phyloP scores from a whole-genome alignment of 2,888 invertebrate genomes.

The Lochmaea crataegi region DNA sequence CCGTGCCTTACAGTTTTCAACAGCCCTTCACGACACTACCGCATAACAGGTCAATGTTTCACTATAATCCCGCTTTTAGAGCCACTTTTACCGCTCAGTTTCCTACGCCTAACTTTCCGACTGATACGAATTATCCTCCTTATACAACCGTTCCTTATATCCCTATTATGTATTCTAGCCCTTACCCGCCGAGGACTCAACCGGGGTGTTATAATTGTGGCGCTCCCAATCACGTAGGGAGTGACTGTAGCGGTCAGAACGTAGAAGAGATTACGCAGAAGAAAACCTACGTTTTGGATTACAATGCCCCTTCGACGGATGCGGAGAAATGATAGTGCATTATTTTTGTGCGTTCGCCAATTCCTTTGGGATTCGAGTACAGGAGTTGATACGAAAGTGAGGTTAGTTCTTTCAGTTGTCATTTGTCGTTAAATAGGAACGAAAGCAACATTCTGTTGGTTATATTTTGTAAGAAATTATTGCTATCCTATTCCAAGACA shows the following conservation, averaged over 20 bases:
- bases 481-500: too few species aligned
- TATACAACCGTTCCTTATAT: constrained; percentile 58
- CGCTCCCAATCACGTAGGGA: constrained; percentile 82
- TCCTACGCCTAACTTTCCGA: constrained; percentile 55
- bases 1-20: constrained; percentile 68
- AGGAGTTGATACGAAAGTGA: neutral
- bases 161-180: constrained; percentile 62
- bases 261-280: constrained; percentile 91
- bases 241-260: constrained; percentile 89
- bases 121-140: constrained; percentile 48
- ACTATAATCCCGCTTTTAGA: constrained; percentile 56
- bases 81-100: constrained; percentile 61
- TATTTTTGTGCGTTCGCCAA: constrained; percentile 7
- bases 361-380: neutral
- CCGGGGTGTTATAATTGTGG: constrained; percentile 92
- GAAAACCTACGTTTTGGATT: constrained; percentile 77
- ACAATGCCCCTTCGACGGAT: constrained; percentile 58
- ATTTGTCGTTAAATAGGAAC: neutral
- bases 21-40: constrained; percentile 55
- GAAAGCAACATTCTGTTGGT: too few species aligned
- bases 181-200: constrained; percentile 70
- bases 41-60: constrained; percentile 56
- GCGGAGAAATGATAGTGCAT: constrained; percentile 46
- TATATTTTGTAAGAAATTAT: too few species aligned
- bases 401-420: too few species aligned